Conservation (phyloP, 2,113 vertebrate genomes). For the Pseudorasbora parva region DNA sequence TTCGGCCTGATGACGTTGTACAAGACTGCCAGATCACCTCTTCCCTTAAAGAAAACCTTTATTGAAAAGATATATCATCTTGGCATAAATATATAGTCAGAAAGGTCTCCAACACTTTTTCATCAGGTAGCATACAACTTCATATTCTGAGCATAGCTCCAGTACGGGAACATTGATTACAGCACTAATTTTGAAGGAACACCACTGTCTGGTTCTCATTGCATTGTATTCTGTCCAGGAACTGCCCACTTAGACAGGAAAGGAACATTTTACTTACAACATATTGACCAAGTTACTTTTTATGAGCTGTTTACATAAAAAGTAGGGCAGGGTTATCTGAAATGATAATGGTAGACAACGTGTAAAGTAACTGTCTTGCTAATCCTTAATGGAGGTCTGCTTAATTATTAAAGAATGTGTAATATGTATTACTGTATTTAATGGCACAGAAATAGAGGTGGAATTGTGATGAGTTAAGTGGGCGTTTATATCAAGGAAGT, state of each 20-base stretch:
- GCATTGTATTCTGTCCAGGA: background rate
- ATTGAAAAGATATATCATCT: background rate
- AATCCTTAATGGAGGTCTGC: background rate
- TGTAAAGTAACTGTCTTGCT: background rate
- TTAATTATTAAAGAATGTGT: background rate
- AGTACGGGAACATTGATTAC: too few relatives aligned
- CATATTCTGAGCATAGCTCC: background rate
- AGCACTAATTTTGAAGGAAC: too few relatives aligned
- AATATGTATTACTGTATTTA: background rate
- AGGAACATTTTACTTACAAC: background rate
- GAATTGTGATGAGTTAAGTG: background rate
- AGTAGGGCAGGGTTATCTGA: background rate
- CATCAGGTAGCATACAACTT: background rate
- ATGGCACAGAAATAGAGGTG: background rate
- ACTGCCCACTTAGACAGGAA: background rate
- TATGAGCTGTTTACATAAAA: too few relatives aligned
- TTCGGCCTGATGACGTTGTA: slow-evolving; percentile 17
- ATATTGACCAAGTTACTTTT: background rate
- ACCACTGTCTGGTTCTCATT: background rate
- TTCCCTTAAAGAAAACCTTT: background rate
- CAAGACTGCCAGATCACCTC: background rate
- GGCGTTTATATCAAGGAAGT: background rate
- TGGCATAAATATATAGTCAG: background rate
- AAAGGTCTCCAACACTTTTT: background rate
- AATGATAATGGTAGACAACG: background rate